Conservation (phyloP, 2,888 invertebrate species). For the Allygus modestus region DNA sequence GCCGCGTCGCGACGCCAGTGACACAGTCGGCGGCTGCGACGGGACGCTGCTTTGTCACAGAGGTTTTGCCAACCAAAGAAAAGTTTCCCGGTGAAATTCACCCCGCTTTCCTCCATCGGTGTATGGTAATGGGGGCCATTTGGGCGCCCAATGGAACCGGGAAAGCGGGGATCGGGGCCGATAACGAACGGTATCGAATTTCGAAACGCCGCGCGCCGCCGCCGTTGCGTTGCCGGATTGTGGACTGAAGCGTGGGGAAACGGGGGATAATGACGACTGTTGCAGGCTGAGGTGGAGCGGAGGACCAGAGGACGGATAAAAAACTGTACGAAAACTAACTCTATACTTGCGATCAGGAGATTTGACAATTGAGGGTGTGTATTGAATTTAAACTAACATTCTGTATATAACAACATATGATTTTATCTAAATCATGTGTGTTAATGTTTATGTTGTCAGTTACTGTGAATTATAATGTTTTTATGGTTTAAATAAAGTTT, state of each 20-base stretch:
- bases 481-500: too few relatives aligned
- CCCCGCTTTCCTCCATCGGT: conserved; percentile 9
- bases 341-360: too few relatives aligned
- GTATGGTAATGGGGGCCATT: conserved; percentile 38
- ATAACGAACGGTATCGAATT: neutral
- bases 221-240: neutral
- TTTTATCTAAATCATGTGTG: too few relatives aligned
- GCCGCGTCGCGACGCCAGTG: neutral
- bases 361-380: too few relatives aligned
- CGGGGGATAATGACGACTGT: neutral
- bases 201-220: neutral
- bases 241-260: neutral
- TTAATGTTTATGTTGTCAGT: too few relatives aligned
- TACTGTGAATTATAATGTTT: too few relatives aligned
- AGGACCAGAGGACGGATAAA: too few relatives aligned
- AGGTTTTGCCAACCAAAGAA: conserved; percentile 20
- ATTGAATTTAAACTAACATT: too few relatives aligned
- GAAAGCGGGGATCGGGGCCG: neutral
- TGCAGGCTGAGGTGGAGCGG: too few relatives aligned
- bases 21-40: neutral
- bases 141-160: conserved; percentile 38
- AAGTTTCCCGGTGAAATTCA: conserved; percentile 41
- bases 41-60: conserved; percentile 12
- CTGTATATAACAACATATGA: too few relatives aligned
- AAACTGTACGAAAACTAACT: too few relatives aligned